Conservation (phyloP, 2,797 vertebrate genomes). For the Choloepus didactylus region DNA sequence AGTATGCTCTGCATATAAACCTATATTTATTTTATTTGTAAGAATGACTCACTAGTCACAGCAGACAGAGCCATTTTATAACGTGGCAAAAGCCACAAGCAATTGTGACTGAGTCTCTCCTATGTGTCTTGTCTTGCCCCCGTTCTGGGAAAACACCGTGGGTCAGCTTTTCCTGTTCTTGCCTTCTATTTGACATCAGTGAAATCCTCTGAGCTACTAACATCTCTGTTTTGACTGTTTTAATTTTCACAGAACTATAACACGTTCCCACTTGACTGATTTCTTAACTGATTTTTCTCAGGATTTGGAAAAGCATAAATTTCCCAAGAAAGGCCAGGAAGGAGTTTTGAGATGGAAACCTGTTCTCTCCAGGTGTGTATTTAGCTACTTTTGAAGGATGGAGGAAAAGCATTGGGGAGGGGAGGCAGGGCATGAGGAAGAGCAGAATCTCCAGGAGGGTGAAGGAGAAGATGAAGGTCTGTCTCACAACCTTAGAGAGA, state of each 20-base stretch:
- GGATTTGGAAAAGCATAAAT: conserved; percentile 43
- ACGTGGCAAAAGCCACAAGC: conserved; percentile 52
- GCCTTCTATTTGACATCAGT: conserved; percentile 8
- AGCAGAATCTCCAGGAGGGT: neutral
- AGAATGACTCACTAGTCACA: conserved; percentile 66
- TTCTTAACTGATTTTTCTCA: conserved; percentile 7
- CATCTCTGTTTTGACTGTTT: neutral
- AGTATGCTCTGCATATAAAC: conserved; percentile 63
- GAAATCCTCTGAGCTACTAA: neutral
- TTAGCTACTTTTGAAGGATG: neutral
- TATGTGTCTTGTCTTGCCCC: neutral
- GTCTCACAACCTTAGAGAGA: neutral
- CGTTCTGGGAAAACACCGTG: neutral
- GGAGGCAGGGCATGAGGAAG: neutral
- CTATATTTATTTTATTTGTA: conserved; percentile 71
- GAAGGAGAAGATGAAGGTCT: neutral
- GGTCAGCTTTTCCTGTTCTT: neutral
- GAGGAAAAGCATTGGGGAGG: neutral
- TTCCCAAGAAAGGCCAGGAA: conserved; percentile 28
- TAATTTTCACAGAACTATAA: neutral
- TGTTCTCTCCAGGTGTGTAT: neutral
- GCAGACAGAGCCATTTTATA: conserved; percentile 63
- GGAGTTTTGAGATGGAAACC: neutral
- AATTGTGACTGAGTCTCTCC: conserved; percentile 7
- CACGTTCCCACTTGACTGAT: neutral